A percentile compares a stretch with the other conserved stretches of the same genome.
Evolutionary conservation across 2,797 vertebrate species (phyloP).

Genomic region (Botia kubotai): DNA sequence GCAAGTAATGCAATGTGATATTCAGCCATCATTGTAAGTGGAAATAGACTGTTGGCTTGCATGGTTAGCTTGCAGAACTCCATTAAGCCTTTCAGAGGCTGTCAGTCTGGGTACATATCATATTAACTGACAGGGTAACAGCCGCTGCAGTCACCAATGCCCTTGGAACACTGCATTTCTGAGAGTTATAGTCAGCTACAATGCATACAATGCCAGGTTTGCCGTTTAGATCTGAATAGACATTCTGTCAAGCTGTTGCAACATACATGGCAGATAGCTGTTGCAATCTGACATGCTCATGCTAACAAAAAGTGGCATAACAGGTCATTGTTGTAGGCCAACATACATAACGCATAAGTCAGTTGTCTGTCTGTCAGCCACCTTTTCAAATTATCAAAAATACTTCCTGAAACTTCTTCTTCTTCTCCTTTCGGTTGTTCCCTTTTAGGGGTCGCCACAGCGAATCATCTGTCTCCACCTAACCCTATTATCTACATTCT

Average conservation of each 20-base stretch:
- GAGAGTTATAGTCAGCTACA: conserved; percentile 17
- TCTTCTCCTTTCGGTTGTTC: no score
- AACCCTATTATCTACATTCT: no score
- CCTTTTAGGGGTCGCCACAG: no score
- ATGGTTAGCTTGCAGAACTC: conserved; percentile 25
- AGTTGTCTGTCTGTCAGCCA: not conserved
- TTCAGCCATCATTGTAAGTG: conserved; percentile 16
- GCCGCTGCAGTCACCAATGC: conserved; percentile 10
- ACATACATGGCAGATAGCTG: conserved; percentile 2
- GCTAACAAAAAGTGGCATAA: not conserved
- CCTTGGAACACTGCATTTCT: conserved; percentile 37
- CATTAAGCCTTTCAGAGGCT: conserved; percentile 45
- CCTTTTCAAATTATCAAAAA: not conserved
- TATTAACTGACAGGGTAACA: conserved; percentile 33
- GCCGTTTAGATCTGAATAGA: not conserved
- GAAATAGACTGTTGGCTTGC: conserved; percentile 26
- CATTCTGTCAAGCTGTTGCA: conserved; percentile 15
- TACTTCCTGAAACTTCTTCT: no score
- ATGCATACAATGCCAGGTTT: conserved; percentile 16
- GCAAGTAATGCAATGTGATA: conserved; percentile 42
- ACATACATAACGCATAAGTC: not conserved
- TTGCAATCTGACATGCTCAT: conserved; percentile 16
- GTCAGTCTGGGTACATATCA: conserved; percentile 40
- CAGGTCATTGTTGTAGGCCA: conserved; percentile 4
- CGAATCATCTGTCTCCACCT: no score